A percentile compares a stretch with the other conserved stretches of the same genome.
Conservation (phyloP, 53 echinoderm and acorn worm genomes). For the Crossaster papposus region DNA sequence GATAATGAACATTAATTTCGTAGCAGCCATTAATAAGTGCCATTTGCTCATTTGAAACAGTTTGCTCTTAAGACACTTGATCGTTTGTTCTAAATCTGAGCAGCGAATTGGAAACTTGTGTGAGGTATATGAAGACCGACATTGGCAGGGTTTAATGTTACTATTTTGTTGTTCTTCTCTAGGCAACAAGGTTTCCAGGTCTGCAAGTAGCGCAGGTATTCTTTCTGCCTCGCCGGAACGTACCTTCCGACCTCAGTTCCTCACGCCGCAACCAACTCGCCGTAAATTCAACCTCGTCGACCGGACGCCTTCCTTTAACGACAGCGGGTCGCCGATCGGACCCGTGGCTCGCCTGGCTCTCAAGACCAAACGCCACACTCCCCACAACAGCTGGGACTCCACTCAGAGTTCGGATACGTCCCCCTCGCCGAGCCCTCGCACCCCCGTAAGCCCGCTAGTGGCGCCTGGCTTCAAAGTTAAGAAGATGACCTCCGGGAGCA, state of each 20-base stretch:
- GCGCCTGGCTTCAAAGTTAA: background rate
- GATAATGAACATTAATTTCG: no score
- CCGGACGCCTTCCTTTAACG: constrained; percentile 33
- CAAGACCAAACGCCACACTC: constrained; percentile 6
- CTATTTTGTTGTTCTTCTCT: background rate
- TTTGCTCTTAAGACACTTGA: no score
- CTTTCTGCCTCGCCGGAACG: background rate
- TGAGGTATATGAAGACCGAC: no score
- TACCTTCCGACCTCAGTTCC: constrained; percentile 7
- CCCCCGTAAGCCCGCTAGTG: constrained; percentile 4
- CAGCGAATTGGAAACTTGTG: no score
- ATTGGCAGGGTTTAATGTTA: no score
- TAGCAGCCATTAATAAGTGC: no score
- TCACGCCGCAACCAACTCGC: constrained; percentile 57
- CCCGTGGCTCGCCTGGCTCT: constrained; percentile 52
- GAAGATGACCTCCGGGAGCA: background rate
- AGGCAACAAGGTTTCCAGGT: background rate
- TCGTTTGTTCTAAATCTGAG: no score
- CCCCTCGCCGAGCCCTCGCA: constrained; percentile 15
- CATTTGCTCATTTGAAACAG: no score
- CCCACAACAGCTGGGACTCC: background rate
- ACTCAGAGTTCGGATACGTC: constrained; percentile 1
- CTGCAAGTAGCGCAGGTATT: constrained; percentile 7
- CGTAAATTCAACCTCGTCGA: constrained; percentile 55
- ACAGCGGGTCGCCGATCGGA: background rate